Conservation (phyloP, 2,113 vertebrate genomes). For the Cinclus mexicanus region DNA sequence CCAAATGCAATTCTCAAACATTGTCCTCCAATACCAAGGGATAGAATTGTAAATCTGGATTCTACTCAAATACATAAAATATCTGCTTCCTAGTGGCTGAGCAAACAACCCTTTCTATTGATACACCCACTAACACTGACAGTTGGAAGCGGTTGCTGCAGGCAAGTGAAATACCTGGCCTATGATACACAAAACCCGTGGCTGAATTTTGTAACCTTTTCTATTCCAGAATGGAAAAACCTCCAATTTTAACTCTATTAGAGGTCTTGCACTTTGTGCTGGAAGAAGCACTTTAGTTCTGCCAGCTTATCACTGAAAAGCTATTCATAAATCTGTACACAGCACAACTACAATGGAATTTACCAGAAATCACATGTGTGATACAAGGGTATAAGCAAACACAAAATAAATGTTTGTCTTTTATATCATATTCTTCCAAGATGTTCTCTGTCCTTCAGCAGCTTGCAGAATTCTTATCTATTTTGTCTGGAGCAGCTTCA, state of each 20-base stretch:
- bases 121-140: neutral
- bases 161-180: neutral
- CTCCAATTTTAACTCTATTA: neutral
- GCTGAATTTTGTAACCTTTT: neutral
- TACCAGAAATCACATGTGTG: neutral
- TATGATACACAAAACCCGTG: neutral
- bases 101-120: neutral
- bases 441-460: neutral
- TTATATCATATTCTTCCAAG: neutral
- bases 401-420: neutral
- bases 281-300: neutral
- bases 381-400: neutral
- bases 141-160: neutral
- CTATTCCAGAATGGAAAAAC: neutral
- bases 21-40: neutral
- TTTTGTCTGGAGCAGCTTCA: neutral
- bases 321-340: neutral
- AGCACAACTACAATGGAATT: neutral
- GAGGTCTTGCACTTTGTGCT: neutral
- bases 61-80: neutral
- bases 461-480: neutral
- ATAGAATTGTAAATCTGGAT: neutral
- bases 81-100: neutral
- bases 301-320: neutral
- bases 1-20: neutral